Conservation (phyloP, 2,113 vertebrate species). For the Thalassarche chlororhynchos region DNA sequence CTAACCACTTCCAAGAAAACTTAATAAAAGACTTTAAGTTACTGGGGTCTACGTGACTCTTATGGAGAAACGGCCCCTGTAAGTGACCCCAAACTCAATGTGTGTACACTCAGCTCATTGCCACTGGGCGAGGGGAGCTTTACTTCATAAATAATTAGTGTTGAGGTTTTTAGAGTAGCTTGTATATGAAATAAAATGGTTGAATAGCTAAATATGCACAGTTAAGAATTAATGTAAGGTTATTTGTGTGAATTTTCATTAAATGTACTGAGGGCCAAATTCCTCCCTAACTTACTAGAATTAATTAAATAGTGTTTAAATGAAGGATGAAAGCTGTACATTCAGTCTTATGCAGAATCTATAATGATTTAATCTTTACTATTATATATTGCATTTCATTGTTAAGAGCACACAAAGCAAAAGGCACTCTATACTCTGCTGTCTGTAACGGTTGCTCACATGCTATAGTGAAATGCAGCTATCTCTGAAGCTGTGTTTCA, state of each 20-base stretch:
- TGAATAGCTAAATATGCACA: neutral
- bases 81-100: neutral
- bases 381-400: neutral
- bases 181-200: neutral
- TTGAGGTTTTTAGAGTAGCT: neutral
- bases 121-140: neutral
- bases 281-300: neutral
- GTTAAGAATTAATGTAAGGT: neutral
- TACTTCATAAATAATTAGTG: neutral
- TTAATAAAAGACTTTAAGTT: neutral
- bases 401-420: neutral
- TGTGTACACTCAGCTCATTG: neutral
- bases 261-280: neutral
- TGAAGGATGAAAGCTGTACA: neutral
- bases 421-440: neutral
- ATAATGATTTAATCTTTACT: neutral
- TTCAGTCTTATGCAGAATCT: neutral
- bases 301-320: neutral
- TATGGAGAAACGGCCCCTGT: neutral
- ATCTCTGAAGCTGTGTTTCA: neutral
- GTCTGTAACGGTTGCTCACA: neutral
- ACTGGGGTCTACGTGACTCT: neutral
- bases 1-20: slow-evolving; percentile 16
- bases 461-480: neutral
- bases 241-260: neutral